Evolutionary conservation across 2,113 vertebrate genomes (phyloP), one percentile per base, ranked within the genome.

Genomic region (Harpagus bidentatus): DNA sequence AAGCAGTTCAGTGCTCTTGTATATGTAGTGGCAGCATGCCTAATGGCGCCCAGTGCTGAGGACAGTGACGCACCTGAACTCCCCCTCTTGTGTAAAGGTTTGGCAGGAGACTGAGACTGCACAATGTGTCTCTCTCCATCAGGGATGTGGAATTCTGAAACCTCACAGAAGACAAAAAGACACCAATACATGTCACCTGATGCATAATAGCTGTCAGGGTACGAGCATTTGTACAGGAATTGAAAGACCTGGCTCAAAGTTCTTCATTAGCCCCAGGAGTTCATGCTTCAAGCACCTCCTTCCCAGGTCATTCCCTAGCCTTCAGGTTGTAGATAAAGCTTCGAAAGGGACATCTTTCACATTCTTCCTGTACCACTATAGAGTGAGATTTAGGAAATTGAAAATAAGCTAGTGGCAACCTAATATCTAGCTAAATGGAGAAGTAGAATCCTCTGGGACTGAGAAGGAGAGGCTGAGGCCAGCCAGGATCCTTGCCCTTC

Each of bases 401-500:
- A 71, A 95, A 82, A 61, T 65, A 91, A 82, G 22, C 38, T 42
- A 65, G 36, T 53, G 53, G 58, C 62, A 93, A 73, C 22, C 28
- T 43, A 43, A 67, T 45, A 28, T 79, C 73, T 69, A 82, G 53
- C 58, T 87, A 94, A 90, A 89, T 65, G 62, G 91, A 86, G 53
- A 87, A 84, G 20, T 32, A n/a, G 72, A 84, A 94, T 62, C 65
- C 52, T 87, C n/a, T n/a, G 26, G 34, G 79, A 86, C 56, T 34
- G 19, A 38, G 16, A 94, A n/a, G 43, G n/a, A 76, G 36, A 84
- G 32, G 55, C n/a, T 0, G 9, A 95, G 89, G 72, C 38, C 4
- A 4, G 76, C 36, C 89, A 67, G 59, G 55, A 89, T 76, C 47
- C 81, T 78, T 55, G 77, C 72, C 87, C 84, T 94, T 95, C 87